A percentile compares a stretch with the other conserved stretches of the same genome.
phyloP scores from a whole-genome alignment of 2,797 vertebrate genomes.

The Cynodonichthys magdalenae region DNA sequence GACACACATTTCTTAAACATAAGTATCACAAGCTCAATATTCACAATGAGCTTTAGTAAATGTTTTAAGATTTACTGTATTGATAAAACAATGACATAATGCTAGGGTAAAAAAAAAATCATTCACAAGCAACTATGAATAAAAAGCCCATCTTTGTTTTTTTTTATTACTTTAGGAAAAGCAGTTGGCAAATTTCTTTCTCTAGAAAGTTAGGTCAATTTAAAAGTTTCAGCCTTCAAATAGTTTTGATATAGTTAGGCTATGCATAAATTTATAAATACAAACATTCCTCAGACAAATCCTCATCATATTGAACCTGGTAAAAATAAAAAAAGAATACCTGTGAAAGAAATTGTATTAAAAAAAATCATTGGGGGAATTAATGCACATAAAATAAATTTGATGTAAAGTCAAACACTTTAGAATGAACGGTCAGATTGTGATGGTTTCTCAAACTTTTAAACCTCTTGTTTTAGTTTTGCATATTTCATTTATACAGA shows the following conservation, averaged over 20 bases:
- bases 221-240: neutral
- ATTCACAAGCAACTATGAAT: neutral
- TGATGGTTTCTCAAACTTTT: neutral
- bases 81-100: neutral
- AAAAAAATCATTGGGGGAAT: neutral
- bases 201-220: slow-evolving; percentile 1
- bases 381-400: neutral
- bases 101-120: too few relatives aligned
- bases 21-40: neutral
- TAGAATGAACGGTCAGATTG: slow-evolving; percentile 16
- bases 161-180: neutral
- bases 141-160: neutral
- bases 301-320: neutral
- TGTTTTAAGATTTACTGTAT: neutral
- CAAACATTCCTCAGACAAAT: slow-evolving; percentile 5
- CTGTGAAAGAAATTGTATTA: neutral
- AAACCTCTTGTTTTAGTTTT: slow-evolving; percentile 1
- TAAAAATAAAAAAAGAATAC: neutral
- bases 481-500: slow-evolving; percentile 18
- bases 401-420: neutral
- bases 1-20: too few relatives aligned
- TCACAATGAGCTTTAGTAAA: neutral
- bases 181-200: neutral
- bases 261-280: slow-evolving; percentile 10
- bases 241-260: slow-evolving; percentile 1